A percentile compares a stretch with the other conserved stretches of the same genome.
These are phyloP conservation scores for Monodelphis domestica DNA, from an alignment of 2,797 vertebrate species.

Conservation along the genomic window DNA sequence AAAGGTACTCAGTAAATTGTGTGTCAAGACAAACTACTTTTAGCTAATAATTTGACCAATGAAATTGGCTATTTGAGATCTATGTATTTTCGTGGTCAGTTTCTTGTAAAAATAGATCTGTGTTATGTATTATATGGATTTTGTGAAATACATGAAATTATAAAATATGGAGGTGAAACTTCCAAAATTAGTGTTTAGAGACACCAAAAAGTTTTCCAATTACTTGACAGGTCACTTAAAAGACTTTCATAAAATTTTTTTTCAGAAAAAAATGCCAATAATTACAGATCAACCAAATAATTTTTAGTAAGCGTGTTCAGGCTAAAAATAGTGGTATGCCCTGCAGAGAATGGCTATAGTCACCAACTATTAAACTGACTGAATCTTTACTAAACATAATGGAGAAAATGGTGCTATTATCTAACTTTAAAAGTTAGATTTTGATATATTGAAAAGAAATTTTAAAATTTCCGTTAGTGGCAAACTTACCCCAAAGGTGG, in stretches of 20 bases:
- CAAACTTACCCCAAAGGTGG: neutral
- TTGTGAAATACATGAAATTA: neutral
- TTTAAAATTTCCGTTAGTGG: neutral
- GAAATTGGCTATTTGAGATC: constrained; percentile 83
- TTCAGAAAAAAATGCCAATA: neutral
- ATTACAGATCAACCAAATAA: neutral
- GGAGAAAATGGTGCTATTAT: neutral
- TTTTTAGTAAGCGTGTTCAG: neutral
- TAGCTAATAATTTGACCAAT: constrained; percentile 82
- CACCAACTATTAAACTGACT: neutral
- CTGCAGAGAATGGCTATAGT: neutral
- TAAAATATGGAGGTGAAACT: neutral
- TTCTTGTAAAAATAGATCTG: constrained; percentile 83
- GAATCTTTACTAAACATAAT: neutral
- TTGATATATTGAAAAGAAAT: neutral
- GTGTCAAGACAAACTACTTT: constrained; percentile 80
- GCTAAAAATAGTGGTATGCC: neutral
- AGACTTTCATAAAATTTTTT: constrained; percentile 64
- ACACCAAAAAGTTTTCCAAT: constrained; percentile 61
- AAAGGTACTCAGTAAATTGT: constrained; percentile 78
- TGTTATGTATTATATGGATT: neutral
- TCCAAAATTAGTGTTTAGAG: constrained; percentile 76
- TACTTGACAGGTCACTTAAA: constrained; percentile 62
- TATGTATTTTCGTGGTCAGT: constrained; percentile 77
- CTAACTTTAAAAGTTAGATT: neutral